Evolutionary conservation across 1,140 invertebrate species (phyloP), one percentile per base, ranked within the genome.

Genomic region (Fopius arisanus): DNA sequence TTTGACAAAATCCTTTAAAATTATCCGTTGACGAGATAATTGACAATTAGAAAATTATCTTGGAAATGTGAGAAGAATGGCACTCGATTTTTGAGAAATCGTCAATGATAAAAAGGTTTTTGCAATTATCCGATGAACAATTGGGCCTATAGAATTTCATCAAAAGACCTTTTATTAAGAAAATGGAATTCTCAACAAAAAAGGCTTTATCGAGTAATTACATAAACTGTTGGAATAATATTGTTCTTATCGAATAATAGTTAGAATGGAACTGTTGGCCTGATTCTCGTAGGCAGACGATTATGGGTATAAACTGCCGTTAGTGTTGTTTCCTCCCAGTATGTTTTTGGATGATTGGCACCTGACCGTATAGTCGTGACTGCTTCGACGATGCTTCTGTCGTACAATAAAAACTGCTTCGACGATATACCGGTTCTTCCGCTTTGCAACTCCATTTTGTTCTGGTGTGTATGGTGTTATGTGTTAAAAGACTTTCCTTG

Each of bases 251-350:
- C 73, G 66, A 33, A 75, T 78, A 78, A 82, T 70, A 72, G 77
- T 74, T 82, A 78, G 67, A 48, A 68, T 26, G 81, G 80, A 19
- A 71, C 78, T 5, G 51, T 31, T 33, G 26, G 28, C 33, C 41
- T 33, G 14, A 70, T 12, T n/a, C 31, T 77, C 1, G 51, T 76
- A 19, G 75, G 75, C 10, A 66, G 9, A 72, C 75, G 68, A 62
- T 89, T 89, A 54, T 78, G 74, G 2, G 86, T 66, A 74, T 87
- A 84, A 14, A 70, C 74, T 2, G 81, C 83, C 6, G 83, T 86
- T 16, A 76, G 65, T 7, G 83, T 70, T 14, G 87, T 83, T 76
- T 89, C 87, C 4, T 75, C 85, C 87, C 87, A 89, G 70, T 79
- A 83, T 7, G 33, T 67, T 16, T 80, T 72, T 4, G 63, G 41